Evolutionary conservation across 2,113 vertebrate species (phyloP).

Genomic region (Pelmatolapia mariae): DNA sequence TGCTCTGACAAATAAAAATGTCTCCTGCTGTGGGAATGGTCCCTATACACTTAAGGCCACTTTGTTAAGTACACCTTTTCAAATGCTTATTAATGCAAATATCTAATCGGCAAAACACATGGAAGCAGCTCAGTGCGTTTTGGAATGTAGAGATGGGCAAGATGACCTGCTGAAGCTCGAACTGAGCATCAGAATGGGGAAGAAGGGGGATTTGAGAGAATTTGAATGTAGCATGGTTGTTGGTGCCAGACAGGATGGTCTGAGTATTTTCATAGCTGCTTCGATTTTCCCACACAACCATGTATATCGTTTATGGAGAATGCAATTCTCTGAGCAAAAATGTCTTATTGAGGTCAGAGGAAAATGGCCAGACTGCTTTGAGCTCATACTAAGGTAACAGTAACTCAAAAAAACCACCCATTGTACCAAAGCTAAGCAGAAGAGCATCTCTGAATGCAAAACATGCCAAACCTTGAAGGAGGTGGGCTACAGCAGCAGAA

Average conservation of each 20-base stretch:
- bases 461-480: rapidly evolving
- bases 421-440: rapidly evolving
- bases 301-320: background rate
- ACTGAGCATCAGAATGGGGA: background rate
- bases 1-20: background rate
- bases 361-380: background rate
- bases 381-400: background rate
- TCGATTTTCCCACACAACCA: rapidly evolving
- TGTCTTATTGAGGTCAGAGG: background rate
- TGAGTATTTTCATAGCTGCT: background rate
- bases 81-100: background rate
- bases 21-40: background rate
- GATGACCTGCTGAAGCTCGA: rapidly evolving
- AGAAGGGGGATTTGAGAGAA: background rate
- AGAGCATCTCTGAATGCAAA: background rate
- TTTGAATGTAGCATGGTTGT: background rate
- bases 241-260: rapidly evolving
- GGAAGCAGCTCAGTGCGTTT: rapidly evolving
- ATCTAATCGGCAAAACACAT: background rate
- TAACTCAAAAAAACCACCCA: background rate
- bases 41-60: background rate
- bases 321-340: background rate
- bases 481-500: background rate
- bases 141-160: background rate
- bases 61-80: background rate